Percentiles rank a stretch among this genome's conserved stretches.
Evolutionary conservation across 2,797 vertebrate species (phyloP).

Genomic region (Lophotriccus pileatus): DNA sequence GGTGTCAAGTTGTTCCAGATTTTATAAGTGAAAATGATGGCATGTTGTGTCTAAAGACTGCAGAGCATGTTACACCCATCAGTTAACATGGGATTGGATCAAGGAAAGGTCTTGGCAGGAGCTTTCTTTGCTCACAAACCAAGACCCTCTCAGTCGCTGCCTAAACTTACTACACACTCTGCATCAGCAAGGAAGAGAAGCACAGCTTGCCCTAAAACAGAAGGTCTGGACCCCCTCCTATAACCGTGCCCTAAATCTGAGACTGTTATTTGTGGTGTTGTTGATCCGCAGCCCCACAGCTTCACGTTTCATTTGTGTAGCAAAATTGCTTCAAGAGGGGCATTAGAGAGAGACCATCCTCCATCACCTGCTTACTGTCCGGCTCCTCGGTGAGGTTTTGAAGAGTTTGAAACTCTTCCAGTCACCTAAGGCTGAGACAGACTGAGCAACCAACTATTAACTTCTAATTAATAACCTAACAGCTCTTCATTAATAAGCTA

Average conservation of each 20-base stretch:
- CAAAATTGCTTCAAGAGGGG: background rate
- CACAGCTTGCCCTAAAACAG: background rate
- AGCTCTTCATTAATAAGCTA: background rate
- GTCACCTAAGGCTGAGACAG: background rate
- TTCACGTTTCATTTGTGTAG: background rate
- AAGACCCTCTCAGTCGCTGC: background rate
- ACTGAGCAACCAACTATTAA: background rate
- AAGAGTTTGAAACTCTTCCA: background rate
- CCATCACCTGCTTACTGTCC: background rate
- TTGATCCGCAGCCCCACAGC: background rate
- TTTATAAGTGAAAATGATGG: background rate
- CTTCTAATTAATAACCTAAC: background rate
- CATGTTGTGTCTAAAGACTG: background rate
- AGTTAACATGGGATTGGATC: background rate
- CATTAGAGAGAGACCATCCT: background rate
- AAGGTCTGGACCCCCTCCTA: background rate
- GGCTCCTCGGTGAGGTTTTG: background rate
- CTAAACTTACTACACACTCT: background rate
- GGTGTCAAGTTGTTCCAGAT: background rate
- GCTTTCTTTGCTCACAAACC: background rate
- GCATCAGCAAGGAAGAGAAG: rapidly evolving
- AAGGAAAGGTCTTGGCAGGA: background rate
- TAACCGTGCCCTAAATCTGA: background rate
- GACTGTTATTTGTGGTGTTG: background rate
- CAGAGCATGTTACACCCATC: background rate